Evolutionary conservation across 2,113 vertebrate species (phyloP).

Genomic region (Prionailurus viverrinus): DNA sequence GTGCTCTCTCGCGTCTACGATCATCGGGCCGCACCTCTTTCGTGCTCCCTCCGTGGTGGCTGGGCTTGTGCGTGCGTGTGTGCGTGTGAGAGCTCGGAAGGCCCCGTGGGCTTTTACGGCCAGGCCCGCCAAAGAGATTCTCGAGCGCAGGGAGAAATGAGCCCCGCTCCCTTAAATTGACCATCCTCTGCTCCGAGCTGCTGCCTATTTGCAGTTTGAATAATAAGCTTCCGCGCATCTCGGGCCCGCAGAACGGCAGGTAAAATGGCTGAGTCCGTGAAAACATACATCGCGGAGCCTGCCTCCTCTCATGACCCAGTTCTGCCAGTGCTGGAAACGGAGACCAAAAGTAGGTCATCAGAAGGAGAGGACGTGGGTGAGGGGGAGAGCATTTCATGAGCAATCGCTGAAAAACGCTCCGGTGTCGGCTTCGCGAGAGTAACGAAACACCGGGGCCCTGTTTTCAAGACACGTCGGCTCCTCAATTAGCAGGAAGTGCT

Average conservation of each 20-base stretch:
- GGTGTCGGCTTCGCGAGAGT: slow-evolving; percentile 51
- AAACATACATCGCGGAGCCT: slow-evolving; percentile 60
- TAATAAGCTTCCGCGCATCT: slow-evolving; percentile 57
- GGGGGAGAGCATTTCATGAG: slow-evolving; percentile 68
- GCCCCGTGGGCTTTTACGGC: not conserved
- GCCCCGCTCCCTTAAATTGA: not conserved
- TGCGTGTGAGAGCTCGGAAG: fast-evolving
- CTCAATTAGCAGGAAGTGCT: not conserved
- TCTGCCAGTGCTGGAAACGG: slow-evolving; percentile 79
- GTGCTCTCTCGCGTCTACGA: fast-evolving
- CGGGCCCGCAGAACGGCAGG: slow-evolving; percentile 65
- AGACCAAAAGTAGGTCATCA: slow-evolving; percentile 82
- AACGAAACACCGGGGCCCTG: slow-evolving; percentile 63
- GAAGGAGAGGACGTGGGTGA: slow-evolving; percentile 79
- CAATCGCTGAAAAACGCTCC: slow-evolving; percentile 74
- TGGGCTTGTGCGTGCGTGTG: fast-evolving
- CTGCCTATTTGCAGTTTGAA: slow-evolving; percentile 29
- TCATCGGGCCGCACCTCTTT: fast-evolving
- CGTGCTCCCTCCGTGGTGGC: fast-evolving
- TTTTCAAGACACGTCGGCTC: slow-evolving; percentile 30
- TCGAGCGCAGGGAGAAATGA: not conserved
- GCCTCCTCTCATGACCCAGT: slow-evolving; percentile 80
- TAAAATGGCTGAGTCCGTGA: slow-evolving; percentile 72
- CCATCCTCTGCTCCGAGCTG: slow-evolving; percentile 26
- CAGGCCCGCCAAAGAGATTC: not conserved